phyloP scores from a whole-genome alignment of 1,140 invertebrate species.

The Musca domestica region DNA sequence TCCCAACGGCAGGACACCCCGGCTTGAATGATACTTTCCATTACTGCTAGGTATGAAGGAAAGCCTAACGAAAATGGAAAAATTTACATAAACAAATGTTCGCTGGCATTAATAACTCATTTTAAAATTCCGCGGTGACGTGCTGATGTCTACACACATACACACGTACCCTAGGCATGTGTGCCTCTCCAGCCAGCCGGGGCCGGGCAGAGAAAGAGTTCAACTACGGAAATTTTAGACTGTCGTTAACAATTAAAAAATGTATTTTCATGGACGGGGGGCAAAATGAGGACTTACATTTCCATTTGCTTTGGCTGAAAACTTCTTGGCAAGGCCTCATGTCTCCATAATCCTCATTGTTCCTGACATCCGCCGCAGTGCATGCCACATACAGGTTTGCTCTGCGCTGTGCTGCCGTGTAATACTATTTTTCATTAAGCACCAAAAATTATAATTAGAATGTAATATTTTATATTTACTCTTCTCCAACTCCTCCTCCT shows the following conservation, averaged over 20 bases:
- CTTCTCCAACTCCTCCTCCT: not conserved
- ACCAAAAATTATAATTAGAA: conserved; percentile 20
- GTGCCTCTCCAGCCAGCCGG: no score
- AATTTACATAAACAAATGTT: conserved; percentile 20
- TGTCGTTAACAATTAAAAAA: conserved; percentile 27
- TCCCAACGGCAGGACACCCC: no score
- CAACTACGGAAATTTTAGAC: not conserved
- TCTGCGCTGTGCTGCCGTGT: not conserved
- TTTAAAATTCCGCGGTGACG: conserved; percentile 46
- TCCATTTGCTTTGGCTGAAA: no score
- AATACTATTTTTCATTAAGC: conserved; percentile 9
- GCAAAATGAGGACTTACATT: no score
- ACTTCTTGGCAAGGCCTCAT: no score
- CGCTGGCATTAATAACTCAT: conserved; percentile 52
- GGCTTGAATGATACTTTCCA: no score
- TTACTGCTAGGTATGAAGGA: no score
- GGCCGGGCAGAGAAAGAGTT: conserved; percentile 30
- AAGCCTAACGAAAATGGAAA: not conserved
- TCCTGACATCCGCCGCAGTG: no score
- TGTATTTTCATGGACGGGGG: conserved; percentile 18
- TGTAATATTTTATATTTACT: conserved; percentile 17
- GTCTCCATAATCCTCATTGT: no score
- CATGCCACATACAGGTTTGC: conserved; percentile 4
- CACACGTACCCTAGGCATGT: conserved; percentile 42
- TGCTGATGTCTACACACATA: conserved; percentile 28